These are phyloP conservation scores for Premnoplex brunnescens DNA, from an alignment of 2,797 vertebrate genomes.

Conservation along the genomic window DNA sequence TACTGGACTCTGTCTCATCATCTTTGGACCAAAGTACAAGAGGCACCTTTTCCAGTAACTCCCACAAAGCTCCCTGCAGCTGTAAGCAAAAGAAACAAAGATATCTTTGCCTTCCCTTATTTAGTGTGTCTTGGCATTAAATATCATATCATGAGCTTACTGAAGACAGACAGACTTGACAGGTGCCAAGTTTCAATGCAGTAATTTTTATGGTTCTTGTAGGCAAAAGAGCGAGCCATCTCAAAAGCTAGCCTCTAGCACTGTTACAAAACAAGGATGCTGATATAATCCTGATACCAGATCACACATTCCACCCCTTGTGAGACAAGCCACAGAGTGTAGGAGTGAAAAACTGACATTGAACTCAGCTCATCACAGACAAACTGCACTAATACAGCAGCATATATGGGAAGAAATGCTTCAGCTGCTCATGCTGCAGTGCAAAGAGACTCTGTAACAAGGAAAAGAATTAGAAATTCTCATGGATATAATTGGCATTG, in stretches of 20 bases:
- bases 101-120: not conserved
- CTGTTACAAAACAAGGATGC: not conserved
- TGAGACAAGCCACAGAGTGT: not conserved
- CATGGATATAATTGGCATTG: not conserved
- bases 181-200: not conserved
- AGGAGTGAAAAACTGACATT: not conserved
- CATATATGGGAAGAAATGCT: not conserved
- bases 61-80: not conserved
- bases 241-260: not conserved
- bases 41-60: not conserved
- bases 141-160: not conserved
- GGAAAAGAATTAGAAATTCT: not conserved
- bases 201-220: not conserved
- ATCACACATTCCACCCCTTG: not conserved
- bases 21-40: not conserved
- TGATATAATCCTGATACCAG: not conserved
- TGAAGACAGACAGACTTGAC: not conserved
- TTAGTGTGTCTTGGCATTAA: not conserved
- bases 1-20: not conserved
- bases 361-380: not conserved
- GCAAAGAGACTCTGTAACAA: not conserved
- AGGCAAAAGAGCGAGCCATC: not conserved
- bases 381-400: not conserved
- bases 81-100: not conserved
- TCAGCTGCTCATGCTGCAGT: not conserved